phyloP scores from a whole-genome alignment of 2,113 vertebrate species.

The Rostratula benghalensis region DNA sequence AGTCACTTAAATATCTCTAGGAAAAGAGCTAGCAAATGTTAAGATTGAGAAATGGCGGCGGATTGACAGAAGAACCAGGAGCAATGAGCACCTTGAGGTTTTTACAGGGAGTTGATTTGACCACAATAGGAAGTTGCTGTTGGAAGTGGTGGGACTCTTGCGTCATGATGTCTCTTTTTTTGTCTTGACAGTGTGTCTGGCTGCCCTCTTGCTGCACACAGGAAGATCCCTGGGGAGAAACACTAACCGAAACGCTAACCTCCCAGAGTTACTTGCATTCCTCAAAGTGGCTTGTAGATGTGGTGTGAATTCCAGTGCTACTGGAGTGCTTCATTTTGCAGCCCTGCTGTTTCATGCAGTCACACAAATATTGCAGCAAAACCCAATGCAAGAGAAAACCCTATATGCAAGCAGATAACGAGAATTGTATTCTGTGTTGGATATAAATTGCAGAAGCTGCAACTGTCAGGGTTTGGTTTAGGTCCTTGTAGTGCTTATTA shows the following conservation, averaged over 20 bases:
- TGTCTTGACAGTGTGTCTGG: not conserved
- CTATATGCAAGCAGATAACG: not conserved
- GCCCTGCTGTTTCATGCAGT: fast-evolving
- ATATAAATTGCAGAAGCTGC: not conserved
- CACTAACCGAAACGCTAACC: not conserved
- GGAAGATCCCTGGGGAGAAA: not conserved
- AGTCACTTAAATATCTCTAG: constrained; percentile 59
- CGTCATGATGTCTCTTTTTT: not conserved
- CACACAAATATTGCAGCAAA: not conserved
- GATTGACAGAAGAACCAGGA: not conserved
- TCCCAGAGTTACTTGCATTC: not conserved
- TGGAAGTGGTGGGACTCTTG: not conserved
- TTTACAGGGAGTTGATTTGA: not conserved
- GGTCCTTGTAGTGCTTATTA: not conserved
- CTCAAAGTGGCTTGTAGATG: not conserved
- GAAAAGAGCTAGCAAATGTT: constrained; percentile 42
- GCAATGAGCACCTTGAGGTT: not conserved
- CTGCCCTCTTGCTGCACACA: not conserved
- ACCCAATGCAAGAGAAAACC: not conserved
- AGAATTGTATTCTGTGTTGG: not conserved
- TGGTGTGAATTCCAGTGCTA: not conserved
- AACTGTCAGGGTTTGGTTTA: not conserved
- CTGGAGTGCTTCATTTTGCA: not conserved
- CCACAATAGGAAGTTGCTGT: not conserved
- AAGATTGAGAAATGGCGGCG: not conserved